A percentile compares a stretch with the other conserved stretches of the same genome.
These are phyloP conservation scores for Lepisosteus osseus DNA, from an alignment of 2,113 vertebrate genomes.

Conservation along the genomic window DNA sequence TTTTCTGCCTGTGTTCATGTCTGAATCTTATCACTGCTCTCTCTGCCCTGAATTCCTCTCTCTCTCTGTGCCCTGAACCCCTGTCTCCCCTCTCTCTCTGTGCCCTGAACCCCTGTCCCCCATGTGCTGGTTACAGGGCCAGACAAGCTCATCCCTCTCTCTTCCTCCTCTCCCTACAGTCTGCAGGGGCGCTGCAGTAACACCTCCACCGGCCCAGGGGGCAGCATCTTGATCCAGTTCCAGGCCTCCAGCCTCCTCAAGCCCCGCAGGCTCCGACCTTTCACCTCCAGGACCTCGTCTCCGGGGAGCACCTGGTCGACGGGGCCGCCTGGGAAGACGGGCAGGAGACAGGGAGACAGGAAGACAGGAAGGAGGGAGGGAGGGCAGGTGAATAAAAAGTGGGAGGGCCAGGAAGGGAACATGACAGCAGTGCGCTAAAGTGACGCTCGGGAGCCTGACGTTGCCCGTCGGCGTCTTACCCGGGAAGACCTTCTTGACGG, in stretches of 20 bases:
- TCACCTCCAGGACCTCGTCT: slow-evolving; percentile 62
- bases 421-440: no score
- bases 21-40: background rate
- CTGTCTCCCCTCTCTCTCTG: background rate
- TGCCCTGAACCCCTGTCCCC: no score
- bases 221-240: slow-evolving; percentile 61
- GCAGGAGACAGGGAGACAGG: background rate
- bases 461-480: slow-evolving; percentile 43
- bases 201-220: slow-evolving; percentile 60
- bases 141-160: background rate
- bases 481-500: slow-evolving; percentile 67
- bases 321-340: slow-evolving; percentile 56
- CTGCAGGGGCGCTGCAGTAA: slow-evolving; percentile 45
- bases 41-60: background rate
- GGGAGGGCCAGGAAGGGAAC: no score
- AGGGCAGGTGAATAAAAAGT: no score
- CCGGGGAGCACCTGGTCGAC: slow-evolving; percentile 55
- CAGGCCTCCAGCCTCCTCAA: slow-evolving; percentile 67
- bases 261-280: slow-evolving; percentile 47
- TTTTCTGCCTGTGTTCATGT: background rate
- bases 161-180: background rate
- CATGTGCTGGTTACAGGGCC: no score
- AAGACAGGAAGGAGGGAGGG: background rate
- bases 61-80: background rate
- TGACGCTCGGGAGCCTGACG: no score